A percentile compares a stretch with the other conserved stretches of the same genome.
phyloP scores from a whole-genome alignment of 1,140 invertebrate genomes.

The Hylyphantes graminicola region DNA sequence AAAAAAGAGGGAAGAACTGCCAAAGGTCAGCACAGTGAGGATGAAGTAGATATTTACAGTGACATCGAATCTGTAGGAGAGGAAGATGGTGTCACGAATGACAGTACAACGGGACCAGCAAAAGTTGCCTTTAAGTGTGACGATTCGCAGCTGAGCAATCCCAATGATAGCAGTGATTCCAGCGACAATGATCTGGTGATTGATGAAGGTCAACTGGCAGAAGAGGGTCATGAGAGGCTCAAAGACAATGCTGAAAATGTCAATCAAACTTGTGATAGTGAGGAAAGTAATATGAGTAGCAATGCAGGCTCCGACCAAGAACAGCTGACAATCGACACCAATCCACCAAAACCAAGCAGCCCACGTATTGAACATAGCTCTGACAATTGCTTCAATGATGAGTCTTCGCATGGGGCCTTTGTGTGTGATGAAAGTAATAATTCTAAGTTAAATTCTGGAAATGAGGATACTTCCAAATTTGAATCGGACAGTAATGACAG shows the following conservation, averaged over 20 bases:
- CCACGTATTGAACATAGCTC: conserved; percentile 19
- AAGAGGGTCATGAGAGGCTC: conserved; percentile 49
- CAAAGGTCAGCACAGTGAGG: conserved; percentile 61
- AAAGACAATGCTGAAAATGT: conserved; percentile 24
- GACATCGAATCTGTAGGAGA: conserved; percentile 70
- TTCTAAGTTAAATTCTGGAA: not conserved
- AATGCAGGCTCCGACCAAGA: conserved; percentile 16
- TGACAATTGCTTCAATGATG: conserved; percentile 8
- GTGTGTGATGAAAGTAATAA: conserved; percentile 34
- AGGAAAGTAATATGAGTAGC: conserved; percentile 23
- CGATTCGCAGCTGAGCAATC: conserved; percentile 20
- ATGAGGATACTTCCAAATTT: conserved; percentile 1
- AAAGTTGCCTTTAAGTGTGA: conserved; percentile 45
- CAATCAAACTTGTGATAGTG: not conserved
- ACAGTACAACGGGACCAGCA: conserved; percentile 6
- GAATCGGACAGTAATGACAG: conserved; percentile 34
- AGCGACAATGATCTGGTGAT: conserved; percentile 65
- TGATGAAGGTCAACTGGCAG: conserved; percentile 62
- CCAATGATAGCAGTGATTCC: conserved; percentile 45
- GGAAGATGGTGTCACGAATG: conserved; percentile 39
- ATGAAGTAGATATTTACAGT: conserved; percentile 71
- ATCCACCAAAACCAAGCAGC: conserved; percentile 2
- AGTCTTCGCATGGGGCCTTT: conserved; percentile 6
- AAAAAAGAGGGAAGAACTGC: conserved; percentile 21
- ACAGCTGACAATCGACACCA: conserved; percentile 20